phyloP scores from a whole-genome alignment of 1,140 invertebrate genomes.

The Centruroides vittatus region DNA sequence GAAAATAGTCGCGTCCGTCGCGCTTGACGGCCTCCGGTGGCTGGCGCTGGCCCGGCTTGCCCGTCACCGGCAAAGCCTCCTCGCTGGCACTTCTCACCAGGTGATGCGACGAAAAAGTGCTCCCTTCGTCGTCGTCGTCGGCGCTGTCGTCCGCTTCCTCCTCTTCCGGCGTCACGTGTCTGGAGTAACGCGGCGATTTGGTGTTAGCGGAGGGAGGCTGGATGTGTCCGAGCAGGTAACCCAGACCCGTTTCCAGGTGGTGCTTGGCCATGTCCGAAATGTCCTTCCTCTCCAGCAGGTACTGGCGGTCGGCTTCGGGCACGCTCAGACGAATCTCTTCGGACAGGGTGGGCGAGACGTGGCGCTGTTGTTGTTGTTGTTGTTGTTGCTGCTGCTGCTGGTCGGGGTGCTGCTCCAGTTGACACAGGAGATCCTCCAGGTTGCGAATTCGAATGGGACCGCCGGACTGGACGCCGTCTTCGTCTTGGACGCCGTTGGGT shows the following conservation, averaged over 20 bases:
- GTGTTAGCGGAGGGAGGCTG: constrained; percentile 7
- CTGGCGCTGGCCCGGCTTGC: constrained; percentile 6
- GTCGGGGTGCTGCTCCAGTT: constrained; percentile 67
- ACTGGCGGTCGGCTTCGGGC: constrained; percentile 74
- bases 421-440: constrained; percentile 75
- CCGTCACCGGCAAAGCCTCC: constrained; percentile 52
- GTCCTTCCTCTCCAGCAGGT: constrained; percentile 10
- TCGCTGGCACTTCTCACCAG: constrained; percentile 82
- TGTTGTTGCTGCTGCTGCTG: not conserved
- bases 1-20: constrained; percentile 17
- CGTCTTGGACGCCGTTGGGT: constrained; percentile 16
- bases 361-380: constrained; percentile 29
- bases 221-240: constrained; percentile 11
- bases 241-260: constrained; percentile 8
- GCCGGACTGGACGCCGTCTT: constrained; percentile 23
- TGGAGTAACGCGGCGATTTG: constrained; percentile 3
- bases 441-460: constrained; percentile 59
- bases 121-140: constrained; percentile 11
- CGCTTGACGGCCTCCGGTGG: constrained; percentile 9
- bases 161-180: not conserved
- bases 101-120: constrained; percentile 68
- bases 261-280: constrained; percentile 31
- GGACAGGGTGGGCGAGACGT: constrained; percentile 58
- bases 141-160: constrained; percentile 10
- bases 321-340: constrained; percentile 85